Conservation (phyloP, 2,888 invertebrate genomes). For the Theodoxus fluviatilis region DNA sequence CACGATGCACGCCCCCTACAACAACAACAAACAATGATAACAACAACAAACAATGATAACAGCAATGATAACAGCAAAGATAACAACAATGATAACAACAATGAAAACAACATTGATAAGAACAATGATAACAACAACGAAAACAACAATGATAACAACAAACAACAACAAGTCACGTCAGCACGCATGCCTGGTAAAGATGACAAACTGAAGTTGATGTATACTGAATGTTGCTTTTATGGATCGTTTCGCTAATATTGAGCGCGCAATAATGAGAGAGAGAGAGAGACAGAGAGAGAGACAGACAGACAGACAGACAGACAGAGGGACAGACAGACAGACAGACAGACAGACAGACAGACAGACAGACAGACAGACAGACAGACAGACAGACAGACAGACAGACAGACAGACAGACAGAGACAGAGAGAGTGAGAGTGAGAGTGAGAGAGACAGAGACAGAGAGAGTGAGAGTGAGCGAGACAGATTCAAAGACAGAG, state of each 20-base stretch:
- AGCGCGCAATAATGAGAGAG: not conserved
- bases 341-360: not conserved
- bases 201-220: too few relatives aligned
- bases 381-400: not conserved
- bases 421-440: slow-evolving; percentile 8
- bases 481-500: not conserved
- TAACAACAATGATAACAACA: too few relatives aligned
- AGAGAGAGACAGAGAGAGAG: slow-evolving; percentile 11
- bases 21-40: slow-evolving; percentile 7
- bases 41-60: too few relatives aligned
- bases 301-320: not conserved
- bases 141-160: not conserved
- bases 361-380: not conserved
- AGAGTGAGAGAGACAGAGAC: not conserved
- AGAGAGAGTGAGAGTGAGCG: not conserved
- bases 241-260: too few relatives aligned
- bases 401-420: not conserved
- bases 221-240: too few relatives aligned
- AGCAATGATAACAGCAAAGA: too few relatives aligned
- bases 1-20: slow-evolving; percentile 29
- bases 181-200: too few relatives aligned
- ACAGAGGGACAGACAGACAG: not conserved
- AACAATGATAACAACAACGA: too few relatives aligned
- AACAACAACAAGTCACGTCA: not conserved
- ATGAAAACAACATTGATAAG: too few relatives aligned